These are phyloP conservation scores for Merluccius polli DNA, from an alignment of 2,797 vertebrate genomes.

Conservation along the genomic window DNA sequence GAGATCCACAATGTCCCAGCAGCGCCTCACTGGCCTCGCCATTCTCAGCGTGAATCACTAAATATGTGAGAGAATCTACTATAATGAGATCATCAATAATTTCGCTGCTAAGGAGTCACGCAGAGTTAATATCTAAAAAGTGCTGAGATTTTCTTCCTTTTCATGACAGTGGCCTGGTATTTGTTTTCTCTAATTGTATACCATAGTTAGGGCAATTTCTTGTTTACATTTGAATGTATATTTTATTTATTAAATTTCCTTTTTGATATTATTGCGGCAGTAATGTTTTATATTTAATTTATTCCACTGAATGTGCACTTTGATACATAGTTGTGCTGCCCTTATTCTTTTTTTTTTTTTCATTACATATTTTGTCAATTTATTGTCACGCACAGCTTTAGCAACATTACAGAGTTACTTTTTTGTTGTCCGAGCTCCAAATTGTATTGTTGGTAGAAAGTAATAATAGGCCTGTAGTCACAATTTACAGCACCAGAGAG, in stretches of 20 bases:
- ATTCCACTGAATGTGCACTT: not conserved
- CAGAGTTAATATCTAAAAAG: slow-evolving; percentile 11
- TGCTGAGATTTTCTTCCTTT: not conserved
- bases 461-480: too few species aligned
- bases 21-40: slow-evolving; percentile 15
- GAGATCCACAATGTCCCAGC: slow-evolving; percentile 23
- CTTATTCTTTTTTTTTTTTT: not conserved
- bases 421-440: too few species aligned
- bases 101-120: slow-evolving; percentile 19
- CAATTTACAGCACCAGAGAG: too few species aligned
- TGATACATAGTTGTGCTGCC: not conserved
- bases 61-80: slow-evolving; percentile 15
- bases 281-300: not conserved
- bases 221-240: not conserved
- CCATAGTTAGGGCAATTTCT: not conserved
- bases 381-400: too few species aligned
- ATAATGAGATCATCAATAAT: slow-evolving; percentile 24
- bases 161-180: not conserved
- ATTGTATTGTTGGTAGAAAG: too few species aligned
- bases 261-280: not conserved
- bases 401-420: too few species aligned
- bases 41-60: slow-evolving; percentile 25
- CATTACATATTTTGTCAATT: not conserved
- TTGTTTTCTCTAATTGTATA: not conserved
- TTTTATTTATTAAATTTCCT: not conserved